phyloP scores from a whole-genome alignment of 2,888 invertebrate species.

The Oxyteleia sp. region DNA sequence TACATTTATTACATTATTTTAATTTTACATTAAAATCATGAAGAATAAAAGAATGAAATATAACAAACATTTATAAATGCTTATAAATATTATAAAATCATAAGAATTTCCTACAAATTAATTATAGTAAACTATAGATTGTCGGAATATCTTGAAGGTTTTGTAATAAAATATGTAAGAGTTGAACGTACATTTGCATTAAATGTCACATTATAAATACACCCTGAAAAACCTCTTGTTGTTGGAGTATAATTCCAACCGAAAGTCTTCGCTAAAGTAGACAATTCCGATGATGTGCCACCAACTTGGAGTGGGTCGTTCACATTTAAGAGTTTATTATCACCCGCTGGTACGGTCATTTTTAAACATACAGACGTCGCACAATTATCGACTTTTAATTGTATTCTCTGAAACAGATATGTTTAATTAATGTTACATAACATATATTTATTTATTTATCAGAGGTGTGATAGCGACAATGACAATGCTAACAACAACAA shows the following conservation, averaged over 20 bases:
- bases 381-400: conserved; percentile 94
- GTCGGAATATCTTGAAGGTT: background rate
- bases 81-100: too few species aligned
- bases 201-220: conserved; percentile 96
- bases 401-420: conserved; percentile 89
- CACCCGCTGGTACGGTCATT: conserved; percentile 91
- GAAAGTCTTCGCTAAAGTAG: conserved; percentile 89
- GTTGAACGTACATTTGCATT: conserved; percentile 90
- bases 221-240: conserved; percentile 93
- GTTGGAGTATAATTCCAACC: conserved; percentile 92
- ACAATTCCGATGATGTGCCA: conserved; percentile 91
- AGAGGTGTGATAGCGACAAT: too few species aligned
- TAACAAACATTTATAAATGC: too few species aligned
- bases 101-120: too few species aligned
- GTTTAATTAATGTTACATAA: too few species aligned
- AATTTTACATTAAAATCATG: too few species aligned
- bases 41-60: too few species aligned
- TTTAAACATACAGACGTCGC: conserved; percentile 91
- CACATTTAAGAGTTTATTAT: conserved; percentile 93
- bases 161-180: conserved; percentile 9
- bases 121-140: too few species aligned
- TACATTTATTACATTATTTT: too few species aligned
- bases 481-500: conserved; percentile 27
- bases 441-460: too few species aligned
- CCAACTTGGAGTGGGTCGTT: conserved; percentile 96